Evolutionary conservation across 35 echinoderm and acorn worm genomes (phyloP).

Genomic region (Holothuria glaberrima): DNA sequence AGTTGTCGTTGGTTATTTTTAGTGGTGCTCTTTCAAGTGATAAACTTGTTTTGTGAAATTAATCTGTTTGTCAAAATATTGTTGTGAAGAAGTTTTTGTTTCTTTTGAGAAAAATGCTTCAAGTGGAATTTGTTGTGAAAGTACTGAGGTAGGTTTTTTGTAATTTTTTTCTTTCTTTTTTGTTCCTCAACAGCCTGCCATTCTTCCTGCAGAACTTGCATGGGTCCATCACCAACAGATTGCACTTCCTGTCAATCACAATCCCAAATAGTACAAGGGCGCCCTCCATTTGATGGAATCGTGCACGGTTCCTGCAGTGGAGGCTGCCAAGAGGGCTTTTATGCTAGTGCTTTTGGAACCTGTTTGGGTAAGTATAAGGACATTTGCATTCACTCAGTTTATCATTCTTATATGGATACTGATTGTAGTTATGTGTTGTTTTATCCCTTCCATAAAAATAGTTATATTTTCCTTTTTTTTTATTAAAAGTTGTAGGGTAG

Average conservation of each 20-base stretch:
- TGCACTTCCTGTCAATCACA: slow-evolving; percentile 80
- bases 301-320: slow-evolving; percentile 68
- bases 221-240: slow-evolving; percentile 59
- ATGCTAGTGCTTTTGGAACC: slow-evolving; percentile 64
- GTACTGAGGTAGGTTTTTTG: neutral
- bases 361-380: slow-evolving; percentile 76
- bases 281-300: slow-evolving; percentile 69
- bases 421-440: too few species aligned
- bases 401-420: too few species aligned
- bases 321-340: slow-evolving; percentile 79
- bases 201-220: slow-evolving; percentile 78
- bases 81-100: neutral
- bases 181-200: slow-evolving; percentile 69
- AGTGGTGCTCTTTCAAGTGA: neutral
- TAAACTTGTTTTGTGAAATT: neutral
- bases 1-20: too few species aligned
- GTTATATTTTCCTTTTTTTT: too few species aligned
- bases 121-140: neutral
- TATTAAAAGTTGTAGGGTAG: too few species aligned
- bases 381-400: neutral
- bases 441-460: too few species aligned
- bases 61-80: neutral
- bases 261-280: slow-evolving; percentile 73
- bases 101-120: neutral
- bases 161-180: neutral